Conservation (phyloP, 2,888 invertebrate species). For the Diarsia dahlii region DNA sequence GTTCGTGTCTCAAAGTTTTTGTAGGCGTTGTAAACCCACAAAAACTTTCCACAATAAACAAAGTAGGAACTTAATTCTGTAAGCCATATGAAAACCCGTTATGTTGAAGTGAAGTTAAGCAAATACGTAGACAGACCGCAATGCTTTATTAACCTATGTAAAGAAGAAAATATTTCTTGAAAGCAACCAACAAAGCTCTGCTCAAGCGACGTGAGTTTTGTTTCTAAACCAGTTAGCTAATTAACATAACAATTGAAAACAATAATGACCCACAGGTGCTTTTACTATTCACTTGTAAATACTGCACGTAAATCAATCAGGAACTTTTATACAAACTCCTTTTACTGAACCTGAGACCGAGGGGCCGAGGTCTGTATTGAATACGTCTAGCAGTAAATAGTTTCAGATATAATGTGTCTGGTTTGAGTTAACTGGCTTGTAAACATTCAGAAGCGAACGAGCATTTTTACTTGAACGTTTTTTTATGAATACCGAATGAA, state of each 20-base stretch:
- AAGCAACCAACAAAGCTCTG: neutral
- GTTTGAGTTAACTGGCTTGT: constrained; percentile 20
- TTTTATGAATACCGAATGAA: neutral
- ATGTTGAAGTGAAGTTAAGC: constrained; percentile 35
- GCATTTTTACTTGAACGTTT: neutral
- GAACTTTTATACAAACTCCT: constrained; percentile 45
- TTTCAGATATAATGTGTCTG: constrained; percentile 23
- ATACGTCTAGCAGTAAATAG: constrained; percentile 22
- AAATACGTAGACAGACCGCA: constrained; percentile 22
- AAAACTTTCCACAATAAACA: constrained; percentile 50
- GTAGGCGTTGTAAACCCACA: constrained; percentile 31
- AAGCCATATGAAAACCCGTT: constrained; percentile 52
- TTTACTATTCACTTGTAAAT: constrained; percentile 60
- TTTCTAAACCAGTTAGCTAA: constrained; percentile 37
- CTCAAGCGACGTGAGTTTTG: constrained; percentile 22
- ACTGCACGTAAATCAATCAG: constrained; percentile 39
- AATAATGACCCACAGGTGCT: constrained; percentile 57
- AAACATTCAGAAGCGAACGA: neutral
- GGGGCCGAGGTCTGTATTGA: constrained; percentile 23
- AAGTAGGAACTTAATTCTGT: constrained; percentile 24
- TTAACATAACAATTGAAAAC: constrained; percentile 64
- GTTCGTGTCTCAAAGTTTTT: constrained; percentile 30
- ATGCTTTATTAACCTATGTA: constrained; percentile 28
- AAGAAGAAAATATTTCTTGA: constrained; percentile 38
- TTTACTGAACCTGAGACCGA: constrained; percentile 37